These are phyloP conservation scores for Sesamia nonagrioides DNA, from an alignment of 1,140 invertebrate genomes.

Conservation along the genomic window DNA sequence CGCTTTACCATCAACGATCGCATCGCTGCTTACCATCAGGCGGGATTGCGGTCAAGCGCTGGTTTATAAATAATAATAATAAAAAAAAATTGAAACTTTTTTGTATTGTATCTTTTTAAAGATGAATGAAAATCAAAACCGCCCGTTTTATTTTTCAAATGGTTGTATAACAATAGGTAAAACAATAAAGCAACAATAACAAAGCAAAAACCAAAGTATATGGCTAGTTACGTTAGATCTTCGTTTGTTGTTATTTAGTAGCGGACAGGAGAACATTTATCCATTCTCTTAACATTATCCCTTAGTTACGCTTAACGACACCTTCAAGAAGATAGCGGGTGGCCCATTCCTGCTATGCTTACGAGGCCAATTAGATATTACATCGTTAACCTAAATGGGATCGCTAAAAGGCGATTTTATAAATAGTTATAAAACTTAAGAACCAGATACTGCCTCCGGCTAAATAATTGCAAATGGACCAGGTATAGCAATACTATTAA, in stretches of 20 bases:
- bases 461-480: constrained; percentile 1
- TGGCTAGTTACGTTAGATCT: too few relatives aligned
- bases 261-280: background rate
- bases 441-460: background rate
- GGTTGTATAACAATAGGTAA: too few relatives aligned
- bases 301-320: background rate
- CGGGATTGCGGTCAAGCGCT: too few relatives aligned
- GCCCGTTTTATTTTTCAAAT: too few relatives aligned
- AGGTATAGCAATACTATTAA: constrained; percentile 16
- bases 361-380: background rate
- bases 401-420: background rate
- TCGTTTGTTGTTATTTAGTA: background rate
- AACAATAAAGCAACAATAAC: too few relatives aligned
- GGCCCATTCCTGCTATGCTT: background rate
- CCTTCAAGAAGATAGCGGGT: constrained; percentile 1
- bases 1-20: too few relatives aligned
- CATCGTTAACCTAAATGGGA: background rate
- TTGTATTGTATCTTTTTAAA: too few relatives aligned
- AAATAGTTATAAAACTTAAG: constrained; percentile 16
- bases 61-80: too few relatives aligned
- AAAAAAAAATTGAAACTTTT: too few relatives aligned
- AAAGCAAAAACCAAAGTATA: too few relatives aligned
- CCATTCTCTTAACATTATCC: background rate
- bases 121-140: too few relatives aligned
- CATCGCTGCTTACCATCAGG: too few relatives aligned